phyloP scores from a whole-genome alignment of 2,888 invertebrate genomes.

The Lasioglossum pauxillum region DNA sequence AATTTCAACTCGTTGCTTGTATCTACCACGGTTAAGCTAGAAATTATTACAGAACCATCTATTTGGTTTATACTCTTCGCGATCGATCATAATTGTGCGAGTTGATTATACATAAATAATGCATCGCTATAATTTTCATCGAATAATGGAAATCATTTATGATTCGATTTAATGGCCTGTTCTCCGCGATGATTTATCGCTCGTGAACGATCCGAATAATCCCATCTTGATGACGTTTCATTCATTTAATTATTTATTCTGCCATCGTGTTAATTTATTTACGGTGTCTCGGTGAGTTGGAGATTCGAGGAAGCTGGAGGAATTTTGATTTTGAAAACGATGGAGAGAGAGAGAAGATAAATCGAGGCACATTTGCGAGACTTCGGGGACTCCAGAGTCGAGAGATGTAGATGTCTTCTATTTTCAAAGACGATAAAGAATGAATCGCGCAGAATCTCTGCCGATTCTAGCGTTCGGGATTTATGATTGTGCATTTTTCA shows the following conservation, averaged over 20 bases:
- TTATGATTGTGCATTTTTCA: no score
- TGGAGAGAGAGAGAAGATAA: neutral
- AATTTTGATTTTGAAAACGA: neutral
- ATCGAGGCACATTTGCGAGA: neutral
- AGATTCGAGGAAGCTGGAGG: no score
- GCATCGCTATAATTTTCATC: neutral
- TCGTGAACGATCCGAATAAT: neutral
- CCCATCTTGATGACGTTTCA: neutral
- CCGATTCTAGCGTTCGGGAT: neutral
- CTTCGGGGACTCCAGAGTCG: no score
- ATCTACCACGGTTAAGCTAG: neutral
- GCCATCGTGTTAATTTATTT: no score
- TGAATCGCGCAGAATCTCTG: neutral
- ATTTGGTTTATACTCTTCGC: neutral
- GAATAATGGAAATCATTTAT: neutral
- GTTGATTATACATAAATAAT: neutral
- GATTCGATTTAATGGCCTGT: neutral
- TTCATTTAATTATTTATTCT: no score
- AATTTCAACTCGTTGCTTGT: neutral
- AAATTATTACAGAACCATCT: neutral
- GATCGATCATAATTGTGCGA: neutral
- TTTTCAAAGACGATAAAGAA: neutral
- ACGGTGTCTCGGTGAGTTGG: no score
- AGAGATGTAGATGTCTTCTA: no score
- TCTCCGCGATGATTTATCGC: neutral